Evolutionary conservation across 2,888 invertebrate genomes (phyloP), one percentile per base, ranked within the genome.

Genomic region (Beris morrisii): DNA sequence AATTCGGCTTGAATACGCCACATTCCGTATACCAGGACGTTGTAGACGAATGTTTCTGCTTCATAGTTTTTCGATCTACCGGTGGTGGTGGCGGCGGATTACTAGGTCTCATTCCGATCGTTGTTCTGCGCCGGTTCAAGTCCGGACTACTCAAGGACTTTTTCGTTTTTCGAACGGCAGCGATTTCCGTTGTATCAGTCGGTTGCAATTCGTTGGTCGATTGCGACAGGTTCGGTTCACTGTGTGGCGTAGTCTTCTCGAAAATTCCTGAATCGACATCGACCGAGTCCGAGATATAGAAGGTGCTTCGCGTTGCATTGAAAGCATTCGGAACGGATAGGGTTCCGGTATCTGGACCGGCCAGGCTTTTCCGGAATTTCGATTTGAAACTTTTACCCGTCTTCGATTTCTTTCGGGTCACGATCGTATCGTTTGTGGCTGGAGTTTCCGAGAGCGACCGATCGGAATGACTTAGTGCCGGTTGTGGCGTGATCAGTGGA

Each of bases 11-110:
- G 68, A 84, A 85, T 7, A 85, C 79, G 5, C 87, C 87, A 73
- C 87, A 86, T 74, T 89, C 88, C 0, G 88, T 85, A 78, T 88
- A 89, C 89, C 88, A 89, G 4, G 87, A 88, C 12, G 87, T 87
- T 71, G 83, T 71, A 55, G 71, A 67, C 6, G 56, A 67, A 15
- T 48, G 63, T 43, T 70, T 70, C 44, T 64, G 46, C 66, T 70
- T 71, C 9, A 54, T 15, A 1, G 9, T 9, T 61, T 67, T 71
- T 31, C 67, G 72, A 4, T 73, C 73, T 4, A 56, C 59, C 15
- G 83, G 83, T 0, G 83, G 83, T 2, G 82, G 83, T 32, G 80
- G 81, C 7, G 83, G 83, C 0, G 82, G 81, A 46, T 77, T 79
- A 59, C 75, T 75, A 11, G 82, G 82, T 6, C 80, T 72, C 44